phyloP scores from a whole-genome alignment of 2,888 invertebrate genomes.

The Rhagonycha lutea region DNA sequence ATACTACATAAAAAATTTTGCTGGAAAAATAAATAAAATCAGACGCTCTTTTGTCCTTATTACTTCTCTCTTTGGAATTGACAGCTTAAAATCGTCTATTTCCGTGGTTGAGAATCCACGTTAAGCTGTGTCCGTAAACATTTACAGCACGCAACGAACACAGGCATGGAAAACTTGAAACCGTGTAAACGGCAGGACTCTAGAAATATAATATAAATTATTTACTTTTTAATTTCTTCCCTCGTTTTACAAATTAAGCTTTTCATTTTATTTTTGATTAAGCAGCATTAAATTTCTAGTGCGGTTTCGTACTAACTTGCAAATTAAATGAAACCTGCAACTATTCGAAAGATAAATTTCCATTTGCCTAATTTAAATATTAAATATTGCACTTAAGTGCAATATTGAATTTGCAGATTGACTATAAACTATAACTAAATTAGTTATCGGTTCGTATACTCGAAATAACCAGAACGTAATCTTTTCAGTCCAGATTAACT shows the following conservation, averaged over 20 bases:
- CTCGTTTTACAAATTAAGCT: neutral
- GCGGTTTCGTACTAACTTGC: neutral
- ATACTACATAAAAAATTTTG: too few relatives aligned
- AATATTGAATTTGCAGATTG: too few relatives aligned
- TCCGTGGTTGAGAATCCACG: too few relatives aligned
- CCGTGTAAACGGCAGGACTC: too few relatives aligned
- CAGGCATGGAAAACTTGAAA: too few relatives aligned
- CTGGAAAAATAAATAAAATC: neutral
- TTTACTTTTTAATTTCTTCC: neutral
- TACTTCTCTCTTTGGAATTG: too few relatives aligned
- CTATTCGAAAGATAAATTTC: neutral
- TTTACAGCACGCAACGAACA: too few relatives aligned
- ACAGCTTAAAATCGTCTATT: too few relatives aligned
- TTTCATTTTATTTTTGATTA: neutral
- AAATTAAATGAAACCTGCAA: neutral
- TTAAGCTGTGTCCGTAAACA: too few relatives aligned
- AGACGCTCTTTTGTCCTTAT: too few relatives aligned
- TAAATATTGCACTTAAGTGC: too few relatives aligned
- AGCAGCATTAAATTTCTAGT: neutral
- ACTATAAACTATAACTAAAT: neutral
- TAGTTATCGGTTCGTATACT: neutral
- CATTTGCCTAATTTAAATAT: too few relatives aligned
- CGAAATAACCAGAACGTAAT: neutral
- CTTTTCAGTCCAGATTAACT: neutral
- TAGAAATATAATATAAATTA: neutral